A percentile compares a stretch with the other conserved stretches of the same genome.
phyloP scores from a whole-genome alignment of 2,113 vertebrate genomes.

The Sander lucioperca region DNA sequence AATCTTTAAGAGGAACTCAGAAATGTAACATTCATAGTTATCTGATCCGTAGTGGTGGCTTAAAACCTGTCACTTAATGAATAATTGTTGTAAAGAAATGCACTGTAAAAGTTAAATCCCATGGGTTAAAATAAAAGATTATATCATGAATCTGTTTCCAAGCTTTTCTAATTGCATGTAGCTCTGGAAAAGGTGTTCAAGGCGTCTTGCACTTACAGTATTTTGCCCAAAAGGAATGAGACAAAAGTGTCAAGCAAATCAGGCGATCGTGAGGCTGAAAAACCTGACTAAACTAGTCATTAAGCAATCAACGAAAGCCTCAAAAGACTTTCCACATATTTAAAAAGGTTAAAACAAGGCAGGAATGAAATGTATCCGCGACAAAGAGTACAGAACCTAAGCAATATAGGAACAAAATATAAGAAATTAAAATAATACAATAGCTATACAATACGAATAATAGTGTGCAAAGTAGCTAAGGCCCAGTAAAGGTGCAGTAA shows the following conservation, averaged over 20 bases:
- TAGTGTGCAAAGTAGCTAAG: no score
- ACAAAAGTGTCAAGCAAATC: background rate
- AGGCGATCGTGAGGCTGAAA: no score
- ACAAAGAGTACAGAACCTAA: no score
- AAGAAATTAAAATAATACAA: no score
- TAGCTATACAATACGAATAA: no score
- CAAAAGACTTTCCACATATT: no score
- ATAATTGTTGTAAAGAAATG: conserved; percentile 87
- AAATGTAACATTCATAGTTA: conserved; percentile 82
- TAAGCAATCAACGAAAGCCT: no score
- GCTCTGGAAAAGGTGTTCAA: background rate
- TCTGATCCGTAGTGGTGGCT: conserved; percentile 84
- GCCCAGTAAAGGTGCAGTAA: no score
- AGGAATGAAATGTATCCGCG: no score
- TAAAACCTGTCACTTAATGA: conserved; percentile 81
- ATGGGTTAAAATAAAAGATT: conserved; percentile 86
- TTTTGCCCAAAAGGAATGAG: background rate
- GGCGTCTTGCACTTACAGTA: background rate
- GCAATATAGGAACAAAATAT: no score
- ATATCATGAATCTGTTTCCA: conserved; percentile 69
- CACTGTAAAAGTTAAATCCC: conserved; percentile 87
- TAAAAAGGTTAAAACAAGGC: no score
- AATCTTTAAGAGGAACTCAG: conserved; percentile 73
- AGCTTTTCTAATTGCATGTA: background rate
- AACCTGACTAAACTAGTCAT: no score